phyloP scores from a whole-genome alignment of 2,888 invertebrate species.

The Ryuthela nishihirai region DNA sequence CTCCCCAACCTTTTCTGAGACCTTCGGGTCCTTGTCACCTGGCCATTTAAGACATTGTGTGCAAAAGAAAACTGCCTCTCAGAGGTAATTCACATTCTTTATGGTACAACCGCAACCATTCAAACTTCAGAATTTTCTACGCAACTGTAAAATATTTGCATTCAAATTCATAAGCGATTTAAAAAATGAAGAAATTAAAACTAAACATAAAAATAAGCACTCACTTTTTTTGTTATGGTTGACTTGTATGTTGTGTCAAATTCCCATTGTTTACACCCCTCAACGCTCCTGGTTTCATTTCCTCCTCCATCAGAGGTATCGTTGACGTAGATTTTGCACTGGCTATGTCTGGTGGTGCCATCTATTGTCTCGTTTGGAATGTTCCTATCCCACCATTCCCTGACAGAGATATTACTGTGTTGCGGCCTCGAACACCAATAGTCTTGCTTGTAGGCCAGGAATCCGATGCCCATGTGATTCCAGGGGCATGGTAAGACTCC shows the following conservation, averaged over 20 bases:
- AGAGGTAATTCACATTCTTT: too few species aligned
- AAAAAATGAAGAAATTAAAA: too few species aligned
- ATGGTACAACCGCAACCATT: too few species aligned
- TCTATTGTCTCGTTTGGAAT: constrained; percentile 3
- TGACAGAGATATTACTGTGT: neutral
- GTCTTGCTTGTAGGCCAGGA: constrained; percentile 2
- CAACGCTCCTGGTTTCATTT: too few species aligned
- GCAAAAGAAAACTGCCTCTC: too few species aligned
- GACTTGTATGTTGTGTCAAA: neutral
- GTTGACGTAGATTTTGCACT: constrained; percentile 3
- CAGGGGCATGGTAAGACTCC: neutral
- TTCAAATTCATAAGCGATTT: too few species aligned
- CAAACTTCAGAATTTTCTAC: too few species aligned
- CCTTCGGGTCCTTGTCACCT: too few species aligned
- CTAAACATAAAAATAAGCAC: neutral
- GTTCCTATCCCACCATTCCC: neutral
- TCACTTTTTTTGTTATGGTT: constrained; percentile 2
- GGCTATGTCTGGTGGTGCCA: constrained; percentile 1
- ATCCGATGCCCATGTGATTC: constrained; percentile 5
- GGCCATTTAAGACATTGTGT: too few species aligned
- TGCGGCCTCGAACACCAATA: constrained; percentile 6
- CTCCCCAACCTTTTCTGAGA: too few species aligned
- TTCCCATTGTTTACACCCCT: neutral
- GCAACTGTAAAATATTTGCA: too few species aligned
- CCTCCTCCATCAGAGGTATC: neutral